Evolutionary conservation across 2,797 vertebrate genomes (phyloP), one percentile per base, ranked within the genome.

Genomic region (Sciurus carolinensis): DNA sequence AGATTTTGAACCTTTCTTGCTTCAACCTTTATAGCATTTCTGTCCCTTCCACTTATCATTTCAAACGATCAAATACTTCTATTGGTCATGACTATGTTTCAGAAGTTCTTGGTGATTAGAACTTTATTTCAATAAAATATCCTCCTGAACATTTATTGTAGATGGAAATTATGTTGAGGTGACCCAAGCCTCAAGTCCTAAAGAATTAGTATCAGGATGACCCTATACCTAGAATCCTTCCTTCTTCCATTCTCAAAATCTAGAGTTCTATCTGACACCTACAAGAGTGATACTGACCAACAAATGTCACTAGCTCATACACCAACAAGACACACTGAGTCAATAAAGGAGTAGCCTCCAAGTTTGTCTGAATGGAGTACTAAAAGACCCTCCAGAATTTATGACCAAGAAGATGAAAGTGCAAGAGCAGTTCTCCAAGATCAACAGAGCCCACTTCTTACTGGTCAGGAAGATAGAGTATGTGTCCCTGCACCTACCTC

Each of bases 341-440:
- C 99, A 57, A 99, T 99, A 99, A 98, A 98, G 73, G 98, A 99
- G 99, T 99, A 0, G 98, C 99, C 26, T 99, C 99, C 52, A 99
- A 99, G 96, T 97, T 99, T 87, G 99, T 99, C 99, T 99, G 99
- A 96, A 99, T 99, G 98, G 98, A 98, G 0, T 99, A 99, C 98
- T 99, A 98, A 99, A 98, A 99, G 1, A 99, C 98, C 52, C 99
- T 98, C 95, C 98, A 99, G 81, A 99, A 98, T 3, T 99, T 92
- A 99, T 99, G 97, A 99, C 99, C 1, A 99, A 99, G 85, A 99
- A 99, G 83, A 99, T 99, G 98, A 99, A 99, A 59, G 98, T 99
- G 0, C 99, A 99, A 99, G 99, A 99, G 95, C 97, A 99, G 89
- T 99, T 99, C 76, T 99, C 99, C 0, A 99, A 99, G 97, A 97